These are phyloP conservation scores for Momotus momota DNA, from an alignment of 2,797 vertebrate genomes.

Conservation along the genomic window DNA sequence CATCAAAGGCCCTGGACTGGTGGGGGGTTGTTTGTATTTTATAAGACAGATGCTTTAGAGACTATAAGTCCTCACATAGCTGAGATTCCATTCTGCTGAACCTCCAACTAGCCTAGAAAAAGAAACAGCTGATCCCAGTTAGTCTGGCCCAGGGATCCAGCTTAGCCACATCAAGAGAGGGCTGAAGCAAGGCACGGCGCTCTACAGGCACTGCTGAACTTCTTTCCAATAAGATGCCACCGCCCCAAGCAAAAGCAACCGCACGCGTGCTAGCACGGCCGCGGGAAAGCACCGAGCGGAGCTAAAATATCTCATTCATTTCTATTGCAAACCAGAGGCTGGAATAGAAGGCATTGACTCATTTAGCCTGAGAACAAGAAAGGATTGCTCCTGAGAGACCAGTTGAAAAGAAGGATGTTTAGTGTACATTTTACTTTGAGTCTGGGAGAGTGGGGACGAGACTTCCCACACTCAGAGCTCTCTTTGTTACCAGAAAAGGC, in stretches of 20 bases:
- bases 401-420: slow-evolving; percentile 1
- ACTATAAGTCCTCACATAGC: slow-evolving; percentile 58
- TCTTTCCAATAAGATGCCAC: background rate
- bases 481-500: background rate
- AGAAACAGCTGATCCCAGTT: slow-evolving; percentile 62
- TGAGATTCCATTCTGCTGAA: slow-evolving; percentile 66
- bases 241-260: background rate
- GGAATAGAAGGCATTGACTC: background rate
- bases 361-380: background rate
- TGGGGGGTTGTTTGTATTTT: slow-evolving; percentile 55
- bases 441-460: background rate
- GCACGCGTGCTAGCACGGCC: background rate
- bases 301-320: slow-evolving; percentile 12
- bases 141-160: slow-evolving; percentile 32
- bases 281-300: background rate
- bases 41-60: slow-evolving; percentile 67
- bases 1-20: slow-evolving; percentile 54
- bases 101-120: slow-evolving; percentile 18
- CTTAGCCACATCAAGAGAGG: slow-evolving; percentile 49
- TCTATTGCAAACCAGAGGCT: background rate
- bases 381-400: slow-evolving; percentile 2
- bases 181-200: background rate
- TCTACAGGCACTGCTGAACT: background rate
- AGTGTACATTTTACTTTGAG: background rate
- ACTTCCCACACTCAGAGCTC: background rate